Evolutionary conservation across 2,888 invertebrate species (phyloP).

Genomic region (Lepidocyrtoides sp.): DNA sequence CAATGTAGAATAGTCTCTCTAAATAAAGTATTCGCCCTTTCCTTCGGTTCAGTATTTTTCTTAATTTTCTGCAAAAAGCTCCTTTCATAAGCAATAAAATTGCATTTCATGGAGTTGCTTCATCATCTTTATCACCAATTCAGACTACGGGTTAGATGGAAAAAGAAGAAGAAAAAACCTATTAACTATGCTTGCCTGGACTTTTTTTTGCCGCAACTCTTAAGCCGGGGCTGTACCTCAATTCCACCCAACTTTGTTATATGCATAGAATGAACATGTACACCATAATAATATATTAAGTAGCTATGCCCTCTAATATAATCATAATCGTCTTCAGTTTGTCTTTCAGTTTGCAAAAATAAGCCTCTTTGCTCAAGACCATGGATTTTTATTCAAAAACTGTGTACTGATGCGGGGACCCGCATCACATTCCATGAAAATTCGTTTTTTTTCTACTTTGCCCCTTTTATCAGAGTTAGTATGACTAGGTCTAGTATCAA

Average conservation of each 20-base stretch:
- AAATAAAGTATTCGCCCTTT: slow-evolving; percentile 46
- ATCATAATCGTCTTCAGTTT: no score
- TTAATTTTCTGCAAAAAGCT: slow-evolving; percentile 27
- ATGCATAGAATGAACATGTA: no score
- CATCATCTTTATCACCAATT: neutral
- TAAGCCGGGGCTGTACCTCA: neutral
- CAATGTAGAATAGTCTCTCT: no score
- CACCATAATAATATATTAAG: no score
- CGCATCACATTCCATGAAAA: neutral
- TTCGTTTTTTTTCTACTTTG: no score
- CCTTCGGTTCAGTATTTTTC: neutral
- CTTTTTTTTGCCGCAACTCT: slow-evolving; percentile 54
- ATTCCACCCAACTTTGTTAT: no score
- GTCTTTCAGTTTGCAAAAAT: slow-evolving; percentile 37
- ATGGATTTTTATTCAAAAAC: slow-evolving; percentile 6
- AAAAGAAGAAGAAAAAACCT: slow-evolving; percentile 59
- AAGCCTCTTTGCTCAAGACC: slow-evolving; percentile 22
- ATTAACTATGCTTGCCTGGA: slow-evolving; percentile 75
- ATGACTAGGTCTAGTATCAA: neutral
- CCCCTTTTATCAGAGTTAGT: neutral
- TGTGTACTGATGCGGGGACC: neutral
- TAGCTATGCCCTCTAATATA: no score
- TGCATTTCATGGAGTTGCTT: slow-evolving; percentile 60
- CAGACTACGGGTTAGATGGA: slow-evolving; percentile 38
- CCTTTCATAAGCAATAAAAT: slow-evolving; percentile 53